Percentiles rank a stretch among this genome's conserved stretches.
These are phyloP conservation scores for Apostichopus californicus DNA, from an alignment of 35 echinoderm and acorn worm genomes.

Conservation along the genomic window DNA sequence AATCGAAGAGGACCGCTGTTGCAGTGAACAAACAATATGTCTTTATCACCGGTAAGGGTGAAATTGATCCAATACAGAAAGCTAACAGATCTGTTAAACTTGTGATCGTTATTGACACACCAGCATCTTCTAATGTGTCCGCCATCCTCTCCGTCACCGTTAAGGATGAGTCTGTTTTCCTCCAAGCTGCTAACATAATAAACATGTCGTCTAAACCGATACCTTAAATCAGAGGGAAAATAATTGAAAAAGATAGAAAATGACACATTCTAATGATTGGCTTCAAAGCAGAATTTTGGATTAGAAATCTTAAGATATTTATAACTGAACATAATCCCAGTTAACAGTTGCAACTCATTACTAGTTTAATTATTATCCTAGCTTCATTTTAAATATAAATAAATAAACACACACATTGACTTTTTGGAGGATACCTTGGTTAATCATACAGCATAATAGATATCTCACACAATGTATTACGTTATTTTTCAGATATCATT, in stretches of 20 bases:
- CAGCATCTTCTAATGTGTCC: constrained; percentile 58
- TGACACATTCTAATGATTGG: not conserved
- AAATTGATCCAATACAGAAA: constrained; percentile 54
- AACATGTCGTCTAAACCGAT: constrained; percentile 74
- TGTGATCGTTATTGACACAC: constrained; percentile 78
- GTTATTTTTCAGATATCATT: too few species aligned
- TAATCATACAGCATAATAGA: too few species aligned
- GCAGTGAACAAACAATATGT: constrained; percentile 65
- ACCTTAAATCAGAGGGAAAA: constrained; percentile 15
- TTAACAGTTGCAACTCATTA: too few species aligned
- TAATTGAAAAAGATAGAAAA: not conserved
- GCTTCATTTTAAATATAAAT: too few species aligned
- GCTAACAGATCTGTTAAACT: constrained; percentile 57
- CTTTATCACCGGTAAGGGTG: constrained; percentile 28
- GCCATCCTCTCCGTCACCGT: constrained; percentile 41
- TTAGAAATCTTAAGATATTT: too few species aligned
- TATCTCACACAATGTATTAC: too few species aligned
- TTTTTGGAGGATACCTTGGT: too few species aligned
- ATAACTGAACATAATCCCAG: too few species aligned
- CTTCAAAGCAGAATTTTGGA: too few species aligned
- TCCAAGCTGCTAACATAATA: constrained; percentile 65
- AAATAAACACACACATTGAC: too few species aligned
- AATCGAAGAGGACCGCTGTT: constrained; percentile 57
- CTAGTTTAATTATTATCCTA: too few species aligned
- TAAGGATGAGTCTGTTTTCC: not conserved